Evolutionary conservation across 2,888 invertebrate genomes (phyloP).

Genomic region (Sturmia bella): DNA sequence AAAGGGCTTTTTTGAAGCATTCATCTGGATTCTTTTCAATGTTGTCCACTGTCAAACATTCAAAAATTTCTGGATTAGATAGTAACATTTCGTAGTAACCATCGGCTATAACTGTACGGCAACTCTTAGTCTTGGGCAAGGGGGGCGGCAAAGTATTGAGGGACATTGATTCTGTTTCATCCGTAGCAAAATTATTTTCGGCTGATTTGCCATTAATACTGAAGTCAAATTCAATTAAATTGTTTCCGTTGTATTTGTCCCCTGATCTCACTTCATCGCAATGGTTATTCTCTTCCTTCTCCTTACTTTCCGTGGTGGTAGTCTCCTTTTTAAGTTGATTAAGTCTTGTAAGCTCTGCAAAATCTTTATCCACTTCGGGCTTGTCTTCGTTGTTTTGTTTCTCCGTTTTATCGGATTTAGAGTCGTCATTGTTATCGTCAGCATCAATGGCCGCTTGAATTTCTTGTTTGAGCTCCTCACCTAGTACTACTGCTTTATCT

Average conservation of each 20-base stretch:
- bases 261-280: constrained; percentile 9
- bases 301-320: constrained; percentile 56
- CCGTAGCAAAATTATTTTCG: constrained; percentile 23
- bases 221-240: constrained; percentile 74
- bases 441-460: constrained; percentile 79
- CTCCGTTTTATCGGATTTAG: constrained; percentile 63
- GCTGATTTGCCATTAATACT: constrained; percentile 38
- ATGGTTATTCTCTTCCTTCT: constrained; percentile 39
- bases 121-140: constrained; percentile 83
- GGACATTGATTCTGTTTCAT: constrained; percentile 47
- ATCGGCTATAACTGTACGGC: constrained; percentile 87
- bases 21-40: constrained; percentile 95
- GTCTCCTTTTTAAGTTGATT: constrained; percentile 53
- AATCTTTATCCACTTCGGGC: constrained; percentile 74
- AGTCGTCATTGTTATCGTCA: constrained; percentile 74
- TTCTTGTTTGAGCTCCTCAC: constrained; percentile 79
- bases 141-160: constrained; percentile 80
- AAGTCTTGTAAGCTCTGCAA: constrained; percentile 52
- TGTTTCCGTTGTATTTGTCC: constrained; percentile 44
- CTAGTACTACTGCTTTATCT: constrained; percentile 80
- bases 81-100: constrained; percentile 90
- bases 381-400: constrained; percentile 73
- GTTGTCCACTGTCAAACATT: constrained; percentile 90
- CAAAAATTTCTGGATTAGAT: constrained; percentile 90
- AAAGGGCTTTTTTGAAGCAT: constrained; percentile 92